Evolutionary conservation across 2,888 invertebrate genomes (phyloP).

Genomic region (Thecophora atra): DNA sequence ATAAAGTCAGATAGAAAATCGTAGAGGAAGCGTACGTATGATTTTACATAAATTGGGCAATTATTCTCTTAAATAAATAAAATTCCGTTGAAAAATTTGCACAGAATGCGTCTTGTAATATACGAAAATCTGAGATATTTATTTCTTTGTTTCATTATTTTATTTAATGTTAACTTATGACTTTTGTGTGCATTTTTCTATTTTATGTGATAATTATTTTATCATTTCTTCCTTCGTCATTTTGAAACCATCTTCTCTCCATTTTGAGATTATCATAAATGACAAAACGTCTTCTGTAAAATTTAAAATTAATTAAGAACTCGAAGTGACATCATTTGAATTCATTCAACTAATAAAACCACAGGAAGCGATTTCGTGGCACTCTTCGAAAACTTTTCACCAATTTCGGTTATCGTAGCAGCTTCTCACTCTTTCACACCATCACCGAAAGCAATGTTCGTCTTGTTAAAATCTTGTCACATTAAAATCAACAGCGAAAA

Average conservation of each 20-base stretch:
- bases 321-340: constrained; percentile 5
- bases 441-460: background rate
- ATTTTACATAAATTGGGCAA: no score
- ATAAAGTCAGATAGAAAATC: no score
- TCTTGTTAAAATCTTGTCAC: background rate
- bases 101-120: no score
- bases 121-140: no score
- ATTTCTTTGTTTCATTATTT: no score
- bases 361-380: background rate
- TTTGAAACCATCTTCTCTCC: background rate
- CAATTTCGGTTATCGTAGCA: no score
- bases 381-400: constrained; percentile 3
- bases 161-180: no score
- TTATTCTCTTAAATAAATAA: no score
- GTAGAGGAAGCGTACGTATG: no score
- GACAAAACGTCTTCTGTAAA: constrained; percentile 3
- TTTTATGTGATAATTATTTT: no score
- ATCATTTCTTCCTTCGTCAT: background rate
- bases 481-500: constrained; percentile 25
- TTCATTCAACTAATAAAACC: background rate
- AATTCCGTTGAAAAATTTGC: no score
- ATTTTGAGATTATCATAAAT: background rate
- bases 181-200: no score
- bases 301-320: constrained; percentile 26
- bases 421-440: background rate